A percentile compares a stretch with the other conserved stretches of the same genome.
These are phyloP conservation scores for Thelaira solivaga DNA, from an alignment of 2,888 invertebrate genomes.

Conservation along the genomic window DNA sequence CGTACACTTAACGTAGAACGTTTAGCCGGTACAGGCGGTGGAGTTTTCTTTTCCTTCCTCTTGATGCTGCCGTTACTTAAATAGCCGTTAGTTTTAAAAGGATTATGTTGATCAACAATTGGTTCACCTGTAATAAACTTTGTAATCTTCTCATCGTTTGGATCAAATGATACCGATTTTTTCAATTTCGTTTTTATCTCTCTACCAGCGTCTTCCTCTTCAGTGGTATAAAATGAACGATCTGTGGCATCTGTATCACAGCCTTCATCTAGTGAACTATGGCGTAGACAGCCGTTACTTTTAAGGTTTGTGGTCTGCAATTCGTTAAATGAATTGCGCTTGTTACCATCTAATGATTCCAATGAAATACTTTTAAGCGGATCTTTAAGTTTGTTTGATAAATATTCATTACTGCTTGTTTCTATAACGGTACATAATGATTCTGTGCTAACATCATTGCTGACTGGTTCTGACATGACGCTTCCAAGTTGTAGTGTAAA, in stretches of 20 bases:
- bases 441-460: slow-evolving; percentile 65
- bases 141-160: slow-evolving; percentile 72
- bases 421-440: slow-evolving; percentile 67
- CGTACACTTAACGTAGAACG: slow-evolving; percentile 71
- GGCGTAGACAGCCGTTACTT: slow-evolving; percentile 45
- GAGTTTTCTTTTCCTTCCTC: slow-evolving; percentile 66
- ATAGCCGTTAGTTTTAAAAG: slow-evolving; percentile 70
- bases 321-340: slow-evolving; percentile 43
- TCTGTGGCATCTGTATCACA: slow-evolving; percentile 59
- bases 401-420: slow-evolving; percentile 55
- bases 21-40: slow-evolving; percentile 72
- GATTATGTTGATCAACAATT: slow-evolving; percentile 76
- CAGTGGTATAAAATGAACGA: slow-evolving; percentile 48
- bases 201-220: slow-evolving; percentile 42
- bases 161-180: slow-evolving; percentile 74
- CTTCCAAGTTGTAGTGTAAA: slow-evolving; percentile 13
- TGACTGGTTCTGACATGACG: slow-evolving; percentile 69
- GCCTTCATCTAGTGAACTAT: slow-evolving; percentile 55
- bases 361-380: slow-evolving; percentile 44
- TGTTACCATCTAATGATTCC: slow-evolving; percentile 52
- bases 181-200: slow-evolving; percentile 66
- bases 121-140: slow-evolving; percentile 76
- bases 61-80: slow-evolving; percentile 48
- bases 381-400: slow-evolving; percentile 52
- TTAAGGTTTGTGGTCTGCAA: slow-evolving; percentile 41